Percentiles rank a stretch among this genome's conserved stretches.
phyloP scores from a whole-genome alignment of 2,113 vertebrate species.

The Platycercus adscitus region DNA sequence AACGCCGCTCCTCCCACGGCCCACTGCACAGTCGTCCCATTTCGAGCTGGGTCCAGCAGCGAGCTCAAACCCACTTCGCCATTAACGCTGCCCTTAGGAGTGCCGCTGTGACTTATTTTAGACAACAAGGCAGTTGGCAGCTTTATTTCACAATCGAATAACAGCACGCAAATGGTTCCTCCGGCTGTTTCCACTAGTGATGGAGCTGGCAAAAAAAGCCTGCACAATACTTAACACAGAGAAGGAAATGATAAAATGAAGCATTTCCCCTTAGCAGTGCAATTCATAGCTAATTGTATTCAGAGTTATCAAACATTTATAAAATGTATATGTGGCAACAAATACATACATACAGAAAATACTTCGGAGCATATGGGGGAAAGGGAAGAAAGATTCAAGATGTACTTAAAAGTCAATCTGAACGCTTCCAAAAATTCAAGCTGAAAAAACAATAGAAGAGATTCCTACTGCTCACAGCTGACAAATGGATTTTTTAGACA shows the following conservation, averaged over 20 bases:
- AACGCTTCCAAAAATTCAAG: constrained; percentile 23
- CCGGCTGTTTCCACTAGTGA: neutral
- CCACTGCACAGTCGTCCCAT: neutral
- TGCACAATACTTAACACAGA: rapidly evolving
- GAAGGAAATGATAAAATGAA: neutral
- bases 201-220: neutral
- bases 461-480: neutral
- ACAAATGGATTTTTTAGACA: constrained; percentile 3
- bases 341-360: neutral
- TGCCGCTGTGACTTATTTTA: rapidly evolving
- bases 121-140: neutral
- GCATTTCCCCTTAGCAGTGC: neutral
- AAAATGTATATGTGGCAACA: neutral
- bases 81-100: neutral
- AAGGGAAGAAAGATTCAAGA: neutral
- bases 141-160: neutral
- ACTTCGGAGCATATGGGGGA: neutral
- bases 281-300: neutral
- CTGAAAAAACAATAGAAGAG: constrained; percentile 37
- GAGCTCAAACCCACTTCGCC: neutral
- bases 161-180: rapidly evolving
- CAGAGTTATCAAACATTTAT: neutral
- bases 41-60: rapidly evolving
- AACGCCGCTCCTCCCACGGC: rapidly evolving
- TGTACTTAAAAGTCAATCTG: neutral